Base-by-base conservation (phyloP, 2,888 invertebrate species). In the Esperia sulphurella region DNA sequence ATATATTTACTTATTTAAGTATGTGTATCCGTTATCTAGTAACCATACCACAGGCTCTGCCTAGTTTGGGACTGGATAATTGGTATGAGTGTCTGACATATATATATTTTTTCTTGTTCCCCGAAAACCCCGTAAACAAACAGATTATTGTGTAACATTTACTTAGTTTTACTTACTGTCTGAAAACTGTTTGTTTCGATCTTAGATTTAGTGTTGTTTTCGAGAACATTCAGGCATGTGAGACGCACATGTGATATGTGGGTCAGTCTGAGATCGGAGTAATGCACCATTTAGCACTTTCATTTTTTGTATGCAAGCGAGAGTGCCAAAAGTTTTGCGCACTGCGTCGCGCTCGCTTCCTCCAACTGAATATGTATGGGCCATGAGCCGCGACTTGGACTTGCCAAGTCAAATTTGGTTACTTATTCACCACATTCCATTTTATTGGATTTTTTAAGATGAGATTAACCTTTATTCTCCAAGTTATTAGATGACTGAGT, bases 311-410 rank as follows among this genome's bases (percentile, higher is more conserved):
- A 79, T 85, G 83, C 82, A 84, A 85, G 83, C 71, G 80, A 79
- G 85, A 83, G 86, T 87, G 88, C 88, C 88, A 88, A 86, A 87
- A 87, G 66, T 84, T 86, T 88, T 83, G 81, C 88, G 88, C 88
- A 89, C 70, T 88, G 88, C 88, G 88, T 58, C 50, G 59, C 54
- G 14, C 8, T 41, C 28, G 29, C 33, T 14, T 38, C 44, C 31
- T 41, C 28, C 45, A 14, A 46, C 50, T 86, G 83, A 85, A 86
- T 86, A 85, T 87, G 83, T 85, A 84, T 85, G 79, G 75, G 59
- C 57, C 30, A 5, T 10, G 14, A 43, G 28, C 29, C 44, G 46
- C 37, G 35, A 31, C 39, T 45, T 63, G 64, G 72, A 81, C 76
- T 85, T 84, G 85, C 82, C 83, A 85, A 87, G 83, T 83, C 77